Conservation (phyloP, 2,888 invertebrate genomes). For the Eledone cirrhosa region DNA sequence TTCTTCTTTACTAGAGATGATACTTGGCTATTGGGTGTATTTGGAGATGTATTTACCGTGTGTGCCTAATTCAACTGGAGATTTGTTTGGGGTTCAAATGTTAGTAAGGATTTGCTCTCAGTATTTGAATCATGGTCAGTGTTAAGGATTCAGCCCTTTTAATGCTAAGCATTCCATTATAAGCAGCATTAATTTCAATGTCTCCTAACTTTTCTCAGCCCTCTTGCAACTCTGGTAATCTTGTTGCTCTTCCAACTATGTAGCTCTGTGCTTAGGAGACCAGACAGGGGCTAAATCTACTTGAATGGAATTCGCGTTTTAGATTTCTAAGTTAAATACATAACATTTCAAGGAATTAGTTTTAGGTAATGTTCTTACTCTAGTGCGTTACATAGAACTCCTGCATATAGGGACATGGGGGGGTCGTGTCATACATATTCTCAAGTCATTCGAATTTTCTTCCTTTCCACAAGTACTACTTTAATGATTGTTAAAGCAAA, state of each 20-base stretch:
- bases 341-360: not conserved
- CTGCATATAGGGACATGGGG: not conserved
- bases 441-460: not conserved
- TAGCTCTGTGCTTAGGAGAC: not conserved
- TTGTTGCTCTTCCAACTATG: not conserved
- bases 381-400: not conserved
- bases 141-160: constrained; percentile 6
- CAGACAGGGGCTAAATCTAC: not conserved
- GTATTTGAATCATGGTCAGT: not conserved
- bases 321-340: no score
- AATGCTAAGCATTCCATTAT: constrained; percentile 17
- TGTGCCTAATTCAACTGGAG: constrained; percentile 21
- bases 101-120: no score
- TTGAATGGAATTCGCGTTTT: no score
- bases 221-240: constrained; percentile 17
- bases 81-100: not conserved
- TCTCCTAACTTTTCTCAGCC: not conserved
- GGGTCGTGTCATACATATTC: constrained; percentile 1
- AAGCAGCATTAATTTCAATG: not conserved
- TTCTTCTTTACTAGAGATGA: not conserved
- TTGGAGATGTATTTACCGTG: constrained; percentile 20
- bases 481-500: not conserved
- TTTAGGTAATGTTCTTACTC: not conserved
- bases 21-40: not conserved
- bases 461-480: not conserved